phyloP scores from a whole-genome alignment of 2,888 invertebrate genomes.

The Aricia artaxerxes region DNA sequence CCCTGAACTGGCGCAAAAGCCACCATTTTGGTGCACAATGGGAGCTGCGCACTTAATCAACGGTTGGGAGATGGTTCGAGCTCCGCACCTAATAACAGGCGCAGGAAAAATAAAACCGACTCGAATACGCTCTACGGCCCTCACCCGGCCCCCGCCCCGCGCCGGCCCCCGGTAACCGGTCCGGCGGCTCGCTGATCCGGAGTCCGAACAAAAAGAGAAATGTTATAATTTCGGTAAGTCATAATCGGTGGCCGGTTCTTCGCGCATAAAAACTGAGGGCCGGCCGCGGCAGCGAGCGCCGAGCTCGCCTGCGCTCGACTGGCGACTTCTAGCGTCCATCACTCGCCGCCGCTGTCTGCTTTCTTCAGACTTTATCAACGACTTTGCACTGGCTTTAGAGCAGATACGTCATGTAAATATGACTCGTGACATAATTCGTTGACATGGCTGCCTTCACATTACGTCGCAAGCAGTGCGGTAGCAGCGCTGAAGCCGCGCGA shows the following conservation, averaged over 20 bases:
- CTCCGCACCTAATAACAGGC: conserved; percentile 7
- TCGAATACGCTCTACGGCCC: not conserved
- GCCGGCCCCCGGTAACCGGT: conserved; percentile 23
- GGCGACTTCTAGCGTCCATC: not conserved
- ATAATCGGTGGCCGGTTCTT: conserved; percentile 39
- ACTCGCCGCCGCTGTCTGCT: not conserved
- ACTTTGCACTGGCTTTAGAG: not conserved
- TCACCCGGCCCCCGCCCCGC: not conserved
- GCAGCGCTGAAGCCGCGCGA: too few species aligned
- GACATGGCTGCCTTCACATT: too few species aligned
- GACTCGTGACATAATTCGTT: too few species aligned
- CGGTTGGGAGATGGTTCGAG: not conserved
- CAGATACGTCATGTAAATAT: too few species aligned
- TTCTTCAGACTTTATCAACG: not conserved
- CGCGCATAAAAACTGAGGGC: conserved; percentile 39
- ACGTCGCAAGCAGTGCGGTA: too few species aligned
- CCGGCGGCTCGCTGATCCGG: conserved; percentile 24
- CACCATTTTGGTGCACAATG: not conserved
- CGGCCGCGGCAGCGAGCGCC: conserved; percentile 4
- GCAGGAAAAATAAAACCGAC: not conserved
- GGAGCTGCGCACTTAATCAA: not conserved
- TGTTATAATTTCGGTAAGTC: conserved; percentile 41
- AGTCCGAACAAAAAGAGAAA: conserved; percentile 35
- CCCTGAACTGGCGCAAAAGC: not conserved
- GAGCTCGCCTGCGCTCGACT: conserved; percentile 14